Conservation (phyloP, 2,888 invertebrate genomes). For the Alviniconcha strummeri region DNA sequence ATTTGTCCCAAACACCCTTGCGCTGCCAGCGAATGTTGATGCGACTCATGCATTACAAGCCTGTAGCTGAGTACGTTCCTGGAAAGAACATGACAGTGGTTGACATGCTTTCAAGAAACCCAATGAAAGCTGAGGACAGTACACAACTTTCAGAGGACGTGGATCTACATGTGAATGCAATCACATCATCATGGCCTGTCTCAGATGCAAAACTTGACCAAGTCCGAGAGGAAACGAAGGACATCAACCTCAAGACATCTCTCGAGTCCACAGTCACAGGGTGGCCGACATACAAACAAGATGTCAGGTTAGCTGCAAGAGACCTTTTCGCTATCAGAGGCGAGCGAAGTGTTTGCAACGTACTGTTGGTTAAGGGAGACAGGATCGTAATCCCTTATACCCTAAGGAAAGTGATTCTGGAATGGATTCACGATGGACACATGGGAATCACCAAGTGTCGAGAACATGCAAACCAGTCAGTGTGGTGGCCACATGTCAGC, state of each 20-base stretch:
- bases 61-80: background rate
- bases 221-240: background rate
- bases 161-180: background rate
- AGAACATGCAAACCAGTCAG: slow-evolving; percentile 35
- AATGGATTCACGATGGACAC: slow-evolving; percentile 45
- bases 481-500: slow-evolving; percentile 46
- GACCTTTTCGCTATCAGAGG: background rate
- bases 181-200: background rate
- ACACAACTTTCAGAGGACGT: background rate
- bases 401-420: slow-evolving; percentile 34
- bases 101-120: slow-evolving; percentile 9
- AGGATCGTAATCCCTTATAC: background rate
- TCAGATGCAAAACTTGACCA: background rate
- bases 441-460: slow-evolving; percentile 43
- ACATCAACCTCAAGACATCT: background rate
- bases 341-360: background rate
- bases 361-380: background rate
- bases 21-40: slow-evolving; percentile 25
- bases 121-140: background rate
- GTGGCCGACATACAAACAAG: background rate
- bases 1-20: background rate
- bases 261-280: background rate
- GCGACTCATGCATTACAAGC: slow-evolving; percentile 12
- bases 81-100: slow-evolving; percentile 7
- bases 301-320: background rate